Conservation (phyloP, 2,113 vertebrate genomes). For the Dromiciops gliroides region DNA sequence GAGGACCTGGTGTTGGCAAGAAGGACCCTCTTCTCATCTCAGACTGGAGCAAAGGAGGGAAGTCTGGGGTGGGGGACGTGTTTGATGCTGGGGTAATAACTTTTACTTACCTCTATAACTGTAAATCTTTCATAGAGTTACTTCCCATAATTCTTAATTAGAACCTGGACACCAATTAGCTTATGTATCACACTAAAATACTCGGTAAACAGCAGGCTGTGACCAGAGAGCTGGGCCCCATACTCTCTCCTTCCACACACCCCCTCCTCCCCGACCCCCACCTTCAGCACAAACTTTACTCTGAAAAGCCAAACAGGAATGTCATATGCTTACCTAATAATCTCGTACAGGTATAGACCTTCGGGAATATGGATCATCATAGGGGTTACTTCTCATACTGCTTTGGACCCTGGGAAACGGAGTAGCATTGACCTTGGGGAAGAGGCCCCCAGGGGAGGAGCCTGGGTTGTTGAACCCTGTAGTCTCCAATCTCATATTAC, state of each 20-base stretch:
- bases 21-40: neutral
- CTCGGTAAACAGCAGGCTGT: neutral
- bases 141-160: neutral
- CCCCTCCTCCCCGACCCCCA: neutral
- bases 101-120: neutral
- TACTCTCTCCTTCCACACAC: neutral
- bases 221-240: neutral
- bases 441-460: conserved; percentile 4
- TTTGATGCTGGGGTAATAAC: neutral
- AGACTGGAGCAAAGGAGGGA: neutral
- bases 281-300: neutral
- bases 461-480: neutral
- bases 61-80: neutral
- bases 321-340: conserved; percentile 50
- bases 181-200: neutral
- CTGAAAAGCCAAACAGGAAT: neutral
- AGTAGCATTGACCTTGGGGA: conserved; percentile 41
- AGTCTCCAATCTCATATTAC: neutral
- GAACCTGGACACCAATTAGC: neutral
- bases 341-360: neutral
- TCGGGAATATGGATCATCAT: fast-evolving
- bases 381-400: neutral
- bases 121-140: neutral
- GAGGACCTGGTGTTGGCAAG: neutral
- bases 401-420: fast-evolving